A percentile compares a stretch with the other conserved stretches of the same genome.
phyloP scores from a whole-genome alignment of 1,140 invertebrate species.

The Zaprionus inermis region DNA sequence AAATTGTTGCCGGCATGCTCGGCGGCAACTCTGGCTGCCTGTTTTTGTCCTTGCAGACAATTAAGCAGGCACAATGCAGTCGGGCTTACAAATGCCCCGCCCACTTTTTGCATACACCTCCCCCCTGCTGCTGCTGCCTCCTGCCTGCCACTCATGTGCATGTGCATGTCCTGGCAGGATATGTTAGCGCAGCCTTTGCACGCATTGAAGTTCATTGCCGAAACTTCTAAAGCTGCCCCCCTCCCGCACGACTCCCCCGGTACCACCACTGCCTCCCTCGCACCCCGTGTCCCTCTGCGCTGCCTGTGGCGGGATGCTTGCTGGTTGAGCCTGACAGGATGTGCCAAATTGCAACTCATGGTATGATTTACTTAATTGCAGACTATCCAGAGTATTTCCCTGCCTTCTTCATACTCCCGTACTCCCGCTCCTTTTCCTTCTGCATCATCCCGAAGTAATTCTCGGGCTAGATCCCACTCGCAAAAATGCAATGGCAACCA shows the following conservation, averaged over 20 bases:
- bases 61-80: slow-evolving; percentile 76
- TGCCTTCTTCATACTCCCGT: background rate
- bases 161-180: slow-evolving; percentile 60
- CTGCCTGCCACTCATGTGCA: slow-evolving; percentile 31
- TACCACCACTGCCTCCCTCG: background rate
- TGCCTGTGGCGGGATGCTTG: slow-evolving; percentile 44
- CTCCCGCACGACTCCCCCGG: background rate
- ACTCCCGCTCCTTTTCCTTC: too few species aligned
- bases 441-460: too few species aligned
- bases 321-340: slow-evolving; percentile 39
- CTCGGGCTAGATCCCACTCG: background rate
- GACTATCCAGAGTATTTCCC: background rate
- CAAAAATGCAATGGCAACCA: background rate
- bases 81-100: slow-evolving; percentile 52
- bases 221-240: slow-evolving; percentile 50
- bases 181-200: slow-evolving; percentile 55
- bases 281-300: background rate
- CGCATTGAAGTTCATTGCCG: slow-evolving; percentile 73
- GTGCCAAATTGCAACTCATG: slow-evolving; percentile 67
- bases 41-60: slow-evolving; percentile 75
- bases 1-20: too few species aligned
- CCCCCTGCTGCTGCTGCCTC: background rate
- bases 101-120: background rate
- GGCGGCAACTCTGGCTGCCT: background rate
- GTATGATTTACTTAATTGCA: slow-evolving; percentile 77